phyloP scores from a whole-genome alignment of 2,113 vertebrate genomes.

The Etheostoma cragini region DNA sequence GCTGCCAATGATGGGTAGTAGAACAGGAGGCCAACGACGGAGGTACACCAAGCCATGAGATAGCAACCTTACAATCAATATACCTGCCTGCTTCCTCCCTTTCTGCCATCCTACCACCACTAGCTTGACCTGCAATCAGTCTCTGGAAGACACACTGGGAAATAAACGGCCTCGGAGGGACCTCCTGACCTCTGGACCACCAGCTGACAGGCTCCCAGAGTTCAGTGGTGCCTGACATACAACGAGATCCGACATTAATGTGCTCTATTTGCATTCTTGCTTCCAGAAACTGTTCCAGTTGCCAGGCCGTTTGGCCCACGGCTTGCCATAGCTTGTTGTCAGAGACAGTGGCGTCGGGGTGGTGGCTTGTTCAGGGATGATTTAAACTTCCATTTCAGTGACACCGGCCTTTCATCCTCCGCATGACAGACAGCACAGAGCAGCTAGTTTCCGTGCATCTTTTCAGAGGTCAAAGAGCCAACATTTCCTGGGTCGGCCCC shows the following conservation, averaged over 20 bases:
- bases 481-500: constrained; percentile 56
- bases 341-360: constrained; percentile 48
- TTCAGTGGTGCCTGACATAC: constrained; percentile 41
- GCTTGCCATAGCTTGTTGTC: constrained; percentile 50
- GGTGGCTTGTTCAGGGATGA: constrained; percentile 53
- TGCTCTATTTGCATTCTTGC: constrained; percentile 66
- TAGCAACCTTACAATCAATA: not conserved
- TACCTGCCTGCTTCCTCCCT: constrained; percentile 17
- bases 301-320: constrained; percentile 50
- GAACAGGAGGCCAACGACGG: not conserved
- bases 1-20: not conserved
- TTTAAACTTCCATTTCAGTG: constrained; percentile 66
- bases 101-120: constrained; percentile 8
- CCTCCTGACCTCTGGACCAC: constrained; percentile 56
- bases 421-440: constrained; percentile 30
- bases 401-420: constrained; percentile 58
- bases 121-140: not conserved
- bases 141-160: constrained; percentile 35
- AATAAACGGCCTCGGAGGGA: constrained; percentile 50
- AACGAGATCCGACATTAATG: constrained; percentile 61
- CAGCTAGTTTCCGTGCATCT: constrained; percentile 25
- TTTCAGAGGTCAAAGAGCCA: constrained; percentile 60
- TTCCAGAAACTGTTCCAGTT: constrained; percentile 56
- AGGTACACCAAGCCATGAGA: not conserved
- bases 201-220: constrained; percentile 55